Conservation (phyloP, 2,797 vertebrate species). For the Pseudochirops cupreus region DNA sequence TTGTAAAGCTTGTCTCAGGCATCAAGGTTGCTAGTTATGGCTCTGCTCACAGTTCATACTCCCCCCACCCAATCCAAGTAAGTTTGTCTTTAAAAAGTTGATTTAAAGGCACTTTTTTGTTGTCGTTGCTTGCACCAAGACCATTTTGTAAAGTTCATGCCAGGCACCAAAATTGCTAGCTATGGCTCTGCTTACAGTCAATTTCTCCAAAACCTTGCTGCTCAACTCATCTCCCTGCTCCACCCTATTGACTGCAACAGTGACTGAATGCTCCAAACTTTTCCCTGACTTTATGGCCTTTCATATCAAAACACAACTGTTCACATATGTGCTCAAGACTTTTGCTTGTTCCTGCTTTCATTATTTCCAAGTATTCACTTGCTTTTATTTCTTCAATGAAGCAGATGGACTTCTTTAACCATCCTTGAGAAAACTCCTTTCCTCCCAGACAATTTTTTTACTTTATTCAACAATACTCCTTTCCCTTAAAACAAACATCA, state of each 20-base stretch:
- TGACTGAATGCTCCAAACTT: not conserved
- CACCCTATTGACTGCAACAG: not conserved
- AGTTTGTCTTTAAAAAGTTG: not conserved
- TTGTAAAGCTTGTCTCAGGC: not conserved
- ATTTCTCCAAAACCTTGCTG: not conserved
- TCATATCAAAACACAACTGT: not conserved
- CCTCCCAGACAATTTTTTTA: not conserved
- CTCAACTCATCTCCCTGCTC: not conserved
- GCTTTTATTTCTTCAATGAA: not conserved
- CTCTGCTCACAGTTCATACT: not conserved
- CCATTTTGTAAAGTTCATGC: not conserved
- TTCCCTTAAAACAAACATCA: slow-evolving; percentile 1
- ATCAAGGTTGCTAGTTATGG: not conserved
- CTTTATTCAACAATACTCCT: not conserved
- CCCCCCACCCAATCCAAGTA: too few relatives aligned
- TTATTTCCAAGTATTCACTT: not conserved
- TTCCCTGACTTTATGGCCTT: not conserved
- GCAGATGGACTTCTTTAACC: not conserved
- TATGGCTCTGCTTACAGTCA: not conserved
- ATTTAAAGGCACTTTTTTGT: not conserved
- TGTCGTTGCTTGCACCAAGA: not conserved
- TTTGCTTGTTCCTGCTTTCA: not conserved
- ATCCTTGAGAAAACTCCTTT: not conserved
- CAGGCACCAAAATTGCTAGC: not conserved
- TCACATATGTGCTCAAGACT: not conserved